Percentiles rank a stretch among this genome's conserved stretches.
phyloP scores from a whole-genome alignment of 2,888 invertebrate genomes.

The Orgyia antiqua region DNA sequence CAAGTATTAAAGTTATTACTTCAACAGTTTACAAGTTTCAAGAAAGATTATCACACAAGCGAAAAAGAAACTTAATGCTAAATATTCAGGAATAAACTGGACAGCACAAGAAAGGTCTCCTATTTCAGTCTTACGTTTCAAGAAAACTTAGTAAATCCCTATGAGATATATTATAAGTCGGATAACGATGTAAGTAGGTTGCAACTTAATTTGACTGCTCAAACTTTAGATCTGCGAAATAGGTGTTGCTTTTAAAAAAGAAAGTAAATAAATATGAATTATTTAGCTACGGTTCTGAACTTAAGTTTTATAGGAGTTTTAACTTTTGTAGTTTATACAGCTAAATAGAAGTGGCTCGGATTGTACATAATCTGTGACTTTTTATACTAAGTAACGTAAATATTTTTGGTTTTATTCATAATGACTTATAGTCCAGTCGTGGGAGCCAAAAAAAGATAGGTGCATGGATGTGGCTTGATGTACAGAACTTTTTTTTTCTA shows the following conservation, averaged over 20 bases:
- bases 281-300: constrained; percentile 4
- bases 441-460: too few species aligned
- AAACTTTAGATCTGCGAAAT: constrained; percentile 23
- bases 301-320: neutral
- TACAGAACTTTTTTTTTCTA: too few species aligned
- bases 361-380: too few species aligned
- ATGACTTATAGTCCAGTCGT: too few species aligned
- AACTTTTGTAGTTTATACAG: too few species aligned
- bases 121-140: constrained; percentile 18
- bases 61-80: constrained; percentile 15
- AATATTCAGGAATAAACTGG: neutral
- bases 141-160: constrained; percentile 27
- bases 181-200: constrained; percentile 24
- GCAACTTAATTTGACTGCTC: constrained; percentile 24
- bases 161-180: constrained; percentile 21
- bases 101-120: constrained; percentile 14
- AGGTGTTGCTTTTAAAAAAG: constrained; percentile 21
- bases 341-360: too few species aligned
- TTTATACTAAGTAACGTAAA: too few species aligned
- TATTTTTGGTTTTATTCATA: too few species aligned
- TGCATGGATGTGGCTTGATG: too few species aligned
- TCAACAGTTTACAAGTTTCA: constrained; percentile 20
- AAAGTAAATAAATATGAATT: neutral
- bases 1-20: constrained; percentile 37
- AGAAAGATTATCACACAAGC: constrained; percentile 4